Conservation (phyloP, 2,797 vertebrate genomes). For the Cyprinella venusta region DNA sequence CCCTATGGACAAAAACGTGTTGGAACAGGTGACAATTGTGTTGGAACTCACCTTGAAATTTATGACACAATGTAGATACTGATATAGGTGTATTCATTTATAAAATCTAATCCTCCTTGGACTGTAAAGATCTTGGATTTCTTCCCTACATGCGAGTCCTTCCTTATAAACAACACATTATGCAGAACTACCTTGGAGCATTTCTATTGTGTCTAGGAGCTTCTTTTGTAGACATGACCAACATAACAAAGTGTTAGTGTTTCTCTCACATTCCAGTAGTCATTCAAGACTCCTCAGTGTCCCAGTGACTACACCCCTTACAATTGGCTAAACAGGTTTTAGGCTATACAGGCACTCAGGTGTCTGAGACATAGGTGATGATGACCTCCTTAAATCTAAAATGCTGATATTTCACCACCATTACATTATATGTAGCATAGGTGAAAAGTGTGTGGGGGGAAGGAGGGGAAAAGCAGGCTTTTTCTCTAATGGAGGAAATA, state of each 20-base stretch:
- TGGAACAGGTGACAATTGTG: conserved; percentile 19
- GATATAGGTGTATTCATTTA: conserved; percentile 55
- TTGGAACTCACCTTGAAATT: conserved; percentile 22
- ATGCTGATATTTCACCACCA: not conserved
- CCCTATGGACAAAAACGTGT: conserved; percentile 25
- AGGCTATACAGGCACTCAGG: not conserved
- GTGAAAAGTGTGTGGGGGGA: not conserved
- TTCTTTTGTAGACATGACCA: conserved; percentile 72
- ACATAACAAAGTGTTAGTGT: conserved; percentile 69
- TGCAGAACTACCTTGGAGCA: conserved; percentile 58
- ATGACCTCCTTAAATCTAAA: not conserved
- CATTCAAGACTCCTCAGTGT: conserved; percentile 50
- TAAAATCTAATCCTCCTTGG: not conserved
- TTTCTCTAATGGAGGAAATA: conserved; percentile 1
- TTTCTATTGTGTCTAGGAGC: conserved; percentile 68
- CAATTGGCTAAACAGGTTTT: conserved; percentile 62
- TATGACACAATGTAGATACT: not conserved
- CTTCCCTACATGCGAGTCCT: not conserved
- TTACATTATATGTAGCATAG: not conserved
- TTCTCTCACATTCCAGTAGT: conserved; percentile 70
- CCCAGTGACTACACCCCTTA: conserved; percentile 45
- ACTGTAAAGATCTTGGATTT: conserved; percentile 24
- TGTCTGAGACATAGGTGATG: not conserved
- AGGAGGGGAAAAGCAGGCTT: not conserved
- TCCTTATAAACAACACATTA: conserved; percentile 60